These are phyloP conservation scores for Heliconius charithonia DNA, from an alignment of 2,888 invertebrate species.

Conservation along the genomic window DNA sequence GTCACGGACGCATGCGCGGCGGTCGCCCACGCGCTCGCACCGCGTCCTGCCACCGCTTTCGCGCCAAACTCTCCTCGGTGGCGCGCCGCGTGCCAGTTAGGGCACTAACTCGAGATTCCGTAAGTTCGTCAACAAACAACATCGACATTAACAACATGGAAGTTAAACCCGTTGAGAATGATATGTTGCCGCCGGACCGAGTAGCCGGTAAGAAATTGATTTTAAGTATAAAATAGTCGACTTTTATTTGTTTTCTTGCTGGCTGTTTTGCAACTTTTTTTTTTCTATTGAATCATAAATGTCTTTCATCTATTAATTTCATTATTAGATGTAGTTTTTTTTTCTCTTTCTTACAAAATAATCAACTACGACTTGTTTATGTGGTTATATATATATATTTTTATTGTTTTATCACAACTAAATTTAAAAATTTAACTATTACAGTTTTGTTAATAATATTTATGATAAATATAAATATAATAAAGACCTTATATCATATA, in stretches of 20 bases:
- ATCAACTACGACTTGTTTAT: no score
- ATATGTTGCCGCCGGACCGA: constrained; percentile 55
- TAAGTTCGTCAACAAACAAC: constrained; percentile 33
- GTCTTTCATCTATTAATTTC: not conserved
- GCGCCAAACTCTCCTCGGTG: constrained; percentile 73
- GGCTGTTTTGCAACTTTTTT: constrained; percentile 59
- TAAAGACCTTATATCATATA: no score
- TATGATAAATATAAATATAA: no score
- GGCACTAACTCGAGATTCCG: constrained; percentile 62
- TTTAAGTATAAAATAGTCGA: not conserved
- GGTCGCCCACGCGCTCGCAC: constrained; percentile 61
- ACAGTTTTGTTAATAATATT: no score
- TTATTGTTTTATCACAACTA: no score
- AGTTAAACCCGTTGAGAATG: constrained; percentile 53
- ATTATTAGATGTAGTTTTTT: not conserved
- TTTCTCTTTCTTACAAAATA: not conserved
- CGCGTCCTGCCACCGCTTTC: constrained; percentile 63
- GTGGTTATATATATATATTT: not conserved
- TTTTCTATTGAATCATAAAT: constrained; percentile 22
- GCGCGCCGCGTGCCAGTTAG: constrained; percentile 63
- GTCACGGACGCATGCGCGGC: constrained; percentile 75
- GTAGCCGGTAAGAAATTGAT: constrained; percentile 65
- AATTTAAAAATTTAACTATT: no score
- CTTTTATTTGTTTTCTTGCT: constrained; percentile 28
- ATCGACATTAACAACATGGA: constrained; percentile 63